Evolutionary conservation across 2,797 vertebrate genomes (phyloP).

Genomic region (Falco columbarius): DNA sequence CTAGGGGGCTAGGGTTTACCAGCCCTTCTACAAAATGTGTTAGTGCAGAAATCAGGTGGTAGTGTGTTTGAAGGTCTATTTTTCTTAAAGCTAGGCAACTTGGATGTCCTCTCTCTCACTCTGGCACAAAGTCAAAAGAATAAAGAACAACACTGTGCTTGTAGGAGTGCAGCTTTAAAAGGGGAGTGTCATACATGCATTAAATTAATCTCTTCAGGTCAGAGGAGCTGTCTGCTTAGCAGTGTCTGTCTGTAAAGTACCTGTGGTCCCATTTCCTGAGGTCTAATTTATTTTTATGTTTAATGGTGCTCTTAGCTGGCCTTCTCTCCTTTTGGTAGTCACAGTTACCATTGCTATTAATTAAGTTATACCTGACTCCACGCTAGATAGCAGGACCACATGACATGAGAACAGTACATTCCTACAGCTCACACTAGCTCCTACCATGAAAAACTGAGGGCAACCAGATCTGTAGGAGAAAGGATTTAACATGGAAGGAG

Average conservation of each 20-base stretch:
- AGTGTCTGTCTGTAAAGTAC: constrained; percentile 1
- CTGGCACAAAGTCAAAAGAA: constrained; percentile 39
- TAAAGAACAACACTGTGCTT: not conserved
- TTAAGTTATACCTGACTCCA: not conserved
- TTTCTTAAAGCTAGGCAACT: constrained; percentile 7
- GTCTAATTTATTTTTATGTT: constrained; percentile 24
- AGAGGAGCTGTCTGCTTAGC: constrained; percentile 17
- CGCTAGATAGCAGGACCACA: not conserved
- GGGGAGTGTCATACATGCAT: not conserved
- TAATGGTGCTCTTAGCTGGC: not conserved
- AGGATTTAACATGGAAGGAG: not conserved
- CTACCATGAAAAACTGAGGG: not conserved
- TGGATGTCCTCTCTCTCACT: constrained; percentile 19
- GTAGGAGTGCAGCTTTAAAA: not conserved
- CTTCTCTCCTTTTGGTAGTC: not conserved
- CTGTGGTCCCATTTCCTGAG: constrained; percentile 29
- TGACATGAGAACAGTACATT: not conserved
- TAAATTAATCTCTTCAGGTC: constrained; percentile 36
- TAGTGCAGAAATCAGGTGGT: not conserved
- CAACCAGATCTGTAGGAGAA: not conserved
- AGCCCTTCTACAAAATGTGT: not conserved
- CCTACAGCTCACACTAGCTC: not conserved
- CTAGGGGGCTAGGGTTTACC: constrained; percentile 25
- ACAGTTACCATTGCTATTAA: not conserved
- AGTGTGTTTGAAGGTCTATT: constrained; percentile 13